phyloP scores from a whole-genome alignment of 2,888 invertebrate genomes.

The Apotomis capreana region DNA sequence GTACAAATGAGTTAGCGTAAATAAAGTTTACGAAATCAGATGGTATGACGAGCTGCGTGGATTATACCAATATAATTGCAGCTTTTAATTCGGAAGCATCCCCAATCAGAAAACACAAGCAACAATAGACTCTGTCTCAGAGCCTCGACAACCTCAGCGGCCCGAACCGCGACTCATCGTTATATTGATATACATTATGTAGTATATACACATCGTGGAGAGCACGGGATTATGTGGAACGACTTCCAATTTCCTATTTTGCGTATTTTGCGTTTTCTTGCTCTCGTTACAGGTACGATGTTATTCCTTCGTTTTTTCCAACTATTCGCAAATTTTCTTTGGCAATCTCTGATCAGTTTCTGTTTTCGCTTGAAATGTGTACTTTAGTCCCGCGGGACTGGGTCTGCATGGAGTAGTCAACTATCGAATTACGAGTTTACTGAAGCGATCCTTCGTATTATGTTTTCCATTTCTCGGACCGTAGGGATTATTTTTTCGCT shows the following conservation, averaged over 20 bases:
- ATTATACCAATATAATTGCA: constrained; percentile 6
- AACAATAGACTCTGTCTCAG: not conserved
- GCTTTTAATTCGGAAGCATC: not conserved
- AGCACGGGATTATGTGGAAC: constrained; percentile 24
- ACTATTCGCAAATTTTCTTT: not conserved
- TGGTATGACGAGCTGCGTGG: not conserved
- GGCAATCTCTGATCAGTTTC: not conserved
- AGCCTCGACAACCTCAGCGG: not conserved
- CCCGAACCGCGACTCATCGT: not conserved
- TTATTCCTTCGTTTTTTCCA: not conserved
- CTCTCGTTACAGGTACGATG: constrained; percentile 19
- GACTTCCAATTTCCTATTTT: constrained; percentile 37
- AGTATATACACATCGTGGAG: not conserved
- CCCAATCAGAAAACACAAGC: not conserved
- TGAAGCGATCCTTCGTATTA: not conserved
- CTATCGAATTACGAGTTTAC: not conserved
- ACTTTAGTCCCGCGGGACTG: not conserved
- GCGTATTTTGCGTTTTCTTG: constrained; percentile 25
- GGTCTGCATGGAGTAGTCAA: not conserved
- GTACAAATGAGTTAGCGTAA: too few relatives aligned
- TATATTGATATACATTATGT: too few relatives aligned
- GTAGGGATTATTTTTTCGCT: not conserved
- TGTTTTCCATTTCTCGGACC: not conserved
- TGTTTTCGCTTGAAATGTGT: not conserved
- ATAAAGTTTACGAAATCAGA: too few relatives aligned